Evolutionary conservation across 1,140 invertebrate genomes (phyloP).

Genomic region (Centruroides vittatus): DNA sequence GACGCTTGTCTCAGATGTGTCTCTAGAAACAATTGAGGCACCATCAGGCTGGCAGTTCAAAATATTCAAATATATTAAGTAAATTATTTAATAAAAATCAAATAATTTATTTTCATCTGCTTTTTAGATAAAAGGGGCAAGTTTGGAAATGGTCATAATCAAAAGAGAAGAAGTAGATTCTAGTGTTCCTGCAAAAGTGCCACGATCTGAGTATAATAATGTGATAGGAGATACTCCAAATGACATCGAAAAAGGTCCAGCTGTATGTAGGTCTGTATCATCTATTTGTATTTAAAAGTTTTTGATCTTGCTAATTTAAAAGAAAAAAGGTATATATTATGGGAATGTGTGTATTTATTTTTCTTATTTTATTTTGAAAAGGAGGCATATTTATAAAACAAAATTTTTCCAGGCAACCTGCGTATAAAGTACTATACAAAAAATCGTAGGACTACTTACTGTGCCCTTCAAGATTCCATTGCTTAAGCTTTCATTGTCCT

Average conservation of each 20-base stretch:
- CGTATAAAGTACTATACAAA: no score
- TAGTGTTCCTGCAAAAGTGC: background rate
- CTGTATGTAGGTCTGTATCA: constrained; percentile 7
- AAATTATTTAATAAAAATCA: background rate
- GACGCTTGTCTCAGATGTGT: no score
- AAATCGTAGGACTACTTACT: no score
- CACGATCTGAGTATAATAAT: background rate
- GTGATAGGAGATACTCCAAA: constrained; percentile 13
- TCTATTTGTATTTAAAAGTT: background rate
- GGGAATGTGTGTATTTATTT: no score
- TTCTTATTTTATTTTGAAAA: no score
- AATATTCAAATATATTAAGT: background rate
- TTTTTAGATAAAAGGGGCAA: constrained; percentile 26
- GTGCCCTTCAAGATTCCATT: no score
- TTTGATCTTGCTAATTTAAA: background rate
- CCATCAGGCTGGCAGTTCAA: background rate
- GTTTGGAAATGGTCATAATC: constrained; percentile 23
- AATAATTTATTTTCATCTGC: constrained; percentile 35
- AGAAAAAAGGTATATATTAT: no score
- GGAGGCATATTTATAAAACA: no score
- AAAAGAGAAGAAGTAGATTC: constrained; percentile 6
- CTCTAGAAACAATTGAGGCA: no score
- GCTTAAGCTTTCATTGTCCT: no score
- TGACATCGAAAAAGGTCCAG: constrained; percentile 14
- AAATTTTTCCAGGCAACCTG: no score